Base-by-base conservation (phyloP, 2,113 vertebrate species). In the Boleophthalmus pectinirostris region DNA sequence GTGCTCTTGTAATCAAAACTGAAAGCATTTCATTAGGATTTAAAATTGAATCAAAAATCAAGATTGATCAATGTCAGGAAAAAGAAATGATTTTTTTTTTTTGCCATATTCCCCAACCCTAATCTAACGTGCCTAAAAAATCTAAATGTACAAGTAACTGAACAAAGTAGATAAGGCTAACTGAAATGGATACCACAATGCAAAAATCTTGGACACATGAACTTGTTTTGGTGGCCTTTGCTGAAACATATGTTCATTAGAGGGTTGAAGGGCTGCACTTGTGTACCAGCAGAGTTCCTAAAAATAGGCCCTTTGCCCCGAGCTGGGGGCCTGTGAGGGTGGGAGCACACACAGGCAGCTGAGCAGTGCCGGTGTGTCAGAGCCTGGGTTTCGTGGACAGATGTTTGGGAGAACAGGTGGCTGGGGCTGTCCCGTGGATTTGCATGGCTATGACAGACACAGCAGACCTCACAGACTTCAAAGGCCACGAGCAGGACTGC, bases 391-490 rank as follows among this genome's bases (percentile, higher is more conserved):
- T 87, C 9, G 71, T 65, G 81, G 87, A 88, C 93, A 93, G 93
- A 92, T 93, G 92, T 91, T 90, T 78, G 51, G 45, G 61, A 58
- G 81, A 93, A 91, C 92, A 94, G 92, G 91, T 94, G 93, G 89
- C 85, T 79, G 71, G 85, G 86, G 85, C 89, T 91, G 89, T 92
- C 85, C 82, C 78, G 80, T 82, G 89, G 91, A 93, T 93, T 94
- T 93, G 83, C 85, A 90, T 89, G 85, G 85, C 85, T 88, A 74
- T 91, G 92, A 93, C 88, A 92, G 90, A 89, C 87, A 82, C 72
- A 77, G 84, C 87, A 84, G 86, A 91, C 89, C 87, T 88, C 85
- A 82, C 87, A 83, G 79, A 92, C 91, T 87, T 89, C 89, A 92
- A 92, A 92, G 88, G 77, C 70, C 85, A 66, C 75, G 63, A 80